A percentile compares a stretch with the other conserved stretches of the same genome.
These are phyloP conservation scores for Agrypnus murinus DNA, from an alignment of 2,888 invertebrate genomes.

Conservation along the genomic window DNA sequence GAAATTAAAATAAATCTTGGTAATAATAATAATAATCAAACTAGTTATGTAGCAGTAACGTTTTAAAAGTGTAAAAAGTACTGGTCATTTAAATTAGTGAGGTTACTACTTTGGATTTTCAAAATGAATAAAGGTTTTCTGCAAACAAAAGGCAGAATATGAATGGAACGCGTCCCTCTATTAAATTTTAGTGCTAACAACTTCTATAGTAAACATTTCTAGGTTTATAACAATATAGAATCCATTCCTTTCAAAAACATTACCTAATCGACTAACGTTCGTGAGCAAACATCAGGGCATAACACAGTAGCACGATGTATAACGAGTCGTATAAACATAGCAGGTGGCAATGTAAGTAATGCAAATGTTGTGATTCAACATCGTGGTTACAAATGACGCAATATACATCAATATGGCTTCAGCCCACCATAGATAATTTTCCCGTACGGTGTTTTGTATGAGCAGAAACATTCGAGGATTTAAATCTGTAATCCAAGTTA, in stretches of 20 bases:
- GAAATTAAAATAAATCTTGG: no score
- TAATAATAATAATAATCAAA: no score
- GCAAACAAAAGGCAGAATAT: no score
- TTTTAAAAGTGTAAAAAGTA: no score
- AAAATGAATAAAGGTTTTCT: no score
- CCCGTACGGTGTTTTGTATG: constrained; percentile 3
- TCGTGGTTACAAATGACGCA: constrained; percentile 44
- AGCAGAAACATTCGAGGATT: constrained; percentile 3
- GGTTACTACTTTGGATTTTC: no score
- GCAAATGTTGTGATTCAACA: constrained; percentile 52
- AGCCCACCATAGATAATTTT: constrained; percentile 26
- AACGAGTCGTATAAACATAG: constrained; percentile 50
- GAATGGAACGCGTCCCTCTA: no score
- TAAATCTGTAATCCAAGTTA: constrained; percentile 38
- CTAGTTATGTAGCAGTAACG: no score
- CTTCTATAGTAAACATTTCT: no score
- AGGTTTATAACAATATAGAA: no score
- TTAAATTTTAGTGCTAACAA: no score
- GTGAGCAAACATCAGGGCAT: background rate
- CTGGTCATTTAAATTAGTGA: no score
- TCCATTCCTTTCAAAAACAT: background rate
- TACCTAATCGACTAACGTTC: constrained; percentile 12
- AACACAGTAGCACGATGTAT: constrained; percentile 40
- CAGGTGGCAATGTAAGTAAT: constrained; percentile 52
- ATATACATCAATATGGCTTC: constrained; percentile 43